A percentile compares a stretch with the other conserved stretches of the same genome.
Conservation (phyloP, 30 jellyfish, hydroid and myxozoan genomes). For the Hydractinia symbiolongicarpus region DNA sequence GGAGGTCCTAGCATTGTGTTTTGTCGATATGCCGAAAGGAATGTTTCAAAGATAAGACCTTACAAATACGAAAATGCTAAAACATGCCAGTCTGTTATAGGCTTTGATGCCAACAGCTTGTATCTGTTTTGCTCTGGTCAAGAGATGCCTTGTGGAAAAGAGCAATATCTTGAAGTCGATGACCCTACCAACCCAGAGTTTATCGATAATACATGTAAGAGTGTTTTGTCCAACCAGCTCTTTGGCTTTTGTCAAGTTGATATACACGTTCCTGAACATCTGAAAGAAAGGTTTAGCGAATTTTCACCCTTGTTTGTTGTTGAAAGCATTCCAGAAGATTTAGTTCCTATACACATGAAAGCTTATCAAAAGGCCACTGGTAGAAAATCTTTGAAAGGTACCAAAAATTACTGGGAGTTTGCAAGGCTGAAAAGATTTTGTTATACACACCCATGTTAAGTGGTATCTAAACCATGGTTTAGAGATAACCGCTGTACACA, state of each 20-base stretch:
- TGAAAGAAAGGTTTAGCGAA: neutral
- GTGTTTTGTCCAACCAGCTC: neutral
- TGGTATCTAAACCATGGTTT: slow-evolving; percentile 22
- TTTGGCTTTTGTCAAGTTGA: slow-evolving; percentile 9
- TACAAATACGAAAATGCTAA: slow-evolving; percentile 13
- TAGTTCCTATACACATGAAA: neutral
- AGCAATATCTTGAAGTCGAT: slow-evolving; percentile 9
- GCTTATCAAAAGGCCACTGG: neutral
- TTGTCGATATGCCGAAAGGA: slow-evolving; percentile 19
- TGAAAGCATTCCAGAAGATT: neutral
- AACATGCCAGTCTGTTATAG: slow-evolving; percentile 14
- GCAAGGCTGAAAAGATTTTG: slow-evolving; percentile 19
- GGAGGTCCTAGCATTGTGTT: slow-evolving; percentile 20
- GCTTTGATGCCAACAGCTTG: slow-evolving; percentile 24
- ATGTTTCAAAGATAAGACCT: slow-evolving; percentile 18
- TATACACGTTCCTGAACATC: neutral
- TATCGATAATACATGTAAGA: neutral
- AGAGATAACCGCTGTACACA: slow-evolving; percentile 7
- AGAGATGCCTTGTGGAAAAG: slow-evolving; percentile 41
- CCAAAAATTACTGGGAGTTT: slow-evolving; percentile 5
- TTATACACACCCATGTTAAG: neutral
- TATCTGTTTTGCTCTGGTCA: slow-evolving; percentile 28
- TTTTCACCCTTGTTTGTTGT: slow-evolving; percentile 8
- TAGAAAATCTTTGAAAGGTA: neutral
- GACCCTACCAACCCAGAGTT: neutral